Evolutionary conservation across 2,888 invertebrate genomes (phyloP).

Genomic region (Cheilosia impressa): DNA sequence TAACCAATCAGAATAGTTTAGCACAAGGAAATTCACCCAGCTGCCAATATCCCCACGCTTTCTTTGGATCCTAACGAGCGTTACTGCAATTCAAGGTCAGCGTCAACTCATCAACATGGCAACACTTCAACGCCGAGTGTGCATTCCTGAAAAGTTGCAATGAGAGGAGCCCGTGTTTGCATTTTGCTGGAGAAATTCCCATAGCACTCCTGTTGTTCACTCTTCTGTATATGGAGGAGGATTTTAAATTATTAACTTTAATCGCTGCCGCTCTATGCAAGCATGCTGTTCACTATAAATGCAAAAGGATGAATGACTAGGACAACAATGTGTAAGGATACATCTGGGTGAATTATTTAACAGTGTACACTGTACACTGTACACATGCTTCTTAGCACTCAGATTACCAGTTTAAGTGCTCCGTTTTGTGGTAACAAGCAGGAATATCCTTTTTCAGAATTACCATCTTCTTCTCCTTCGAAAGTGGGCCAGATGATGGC

Average conservation of each 20-base stretch:
- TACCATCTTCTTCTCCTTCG: background rate
- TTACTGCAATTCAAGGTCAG: constrained; percentile 20
- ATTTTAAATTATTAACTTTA: constrained; percentile 69
- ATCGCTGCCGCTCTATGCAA: constrained; percentile 57
- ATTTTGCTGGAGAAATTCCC: background rate
- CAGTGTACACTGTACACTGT: too few species aligned
- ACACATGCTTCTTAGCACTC: constrained; percentile 62
- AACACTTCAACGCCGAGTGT: background rate
- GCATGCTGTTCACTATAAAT: constrained; percentile 48
- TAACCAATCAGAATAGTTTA: too few species aligned
- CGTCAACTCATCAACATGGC: constrained; percentile 9
- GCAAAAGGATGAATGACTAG: constrained; percentile 54
- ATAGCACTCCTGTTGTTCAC: background rate
- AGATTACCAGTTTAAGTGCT: constrained; percentile 63
- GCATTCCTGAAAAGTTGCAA: constrained; percentile 21
- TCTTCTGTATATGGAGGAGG: constrained; percentile 11
- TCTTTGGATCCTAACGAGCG: background rate
- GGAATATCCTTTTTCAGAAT: background rate
- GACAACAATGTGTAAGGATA: constrained; percentile 57
- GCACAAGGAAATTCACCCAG: too few species aligned
- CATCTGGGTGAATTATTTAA: constrained; percentile 65
- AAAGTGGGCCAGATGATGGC: constrained; percentile 22
- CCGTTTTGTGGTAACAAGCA: constrained; percentile 16
- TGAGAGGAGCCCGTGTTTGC: background rate
- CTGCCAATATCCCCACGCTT: too few species aligned